phyloP scores from a whole-genome alignment of 1,140 invertebrate species.

The Fopius arisanus region DNA sequence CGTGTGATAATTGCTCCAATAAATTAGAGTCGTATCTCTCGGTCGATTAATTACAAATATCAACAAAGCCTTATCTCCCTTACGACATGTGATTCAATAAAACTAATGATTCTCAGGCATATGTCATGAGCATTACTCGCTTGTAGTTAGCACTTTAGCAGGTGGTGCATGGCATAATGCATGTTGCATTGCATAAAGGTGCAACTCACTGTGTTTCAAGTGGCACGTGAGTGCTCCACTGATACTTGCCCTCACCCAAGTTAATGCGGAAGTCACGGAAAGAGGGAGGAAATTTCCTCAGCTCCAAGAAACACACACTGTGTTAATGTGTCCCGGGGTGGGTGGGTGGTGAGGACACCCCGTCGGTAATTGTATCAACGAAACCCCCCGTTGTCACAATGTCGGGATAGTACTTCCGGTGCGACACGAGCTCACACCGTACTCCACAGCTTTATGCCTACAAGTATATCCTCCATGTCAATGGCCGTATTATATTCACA shows the following conservation, averaged over 20 bases:
- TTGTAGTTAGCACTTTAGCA: not conserved
- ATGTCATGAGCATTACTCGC: not conserved
- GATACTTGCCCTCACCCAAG: not conserved
- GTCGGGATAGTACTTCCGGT: not conserved
- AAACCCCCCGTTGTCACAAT: slow-evolving; percentile 10
- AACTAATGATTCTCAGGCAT: not conserved
- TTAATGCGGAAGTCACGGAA: not conserved
- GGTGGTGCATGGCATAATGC: not conserved
- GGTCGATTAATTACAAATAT: too few relatives aligned
- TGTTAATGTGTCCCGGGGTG: not conserved
- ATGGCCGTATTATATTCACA: slow-evolving; percentile 7
- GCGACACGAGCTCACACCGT: not conserved
- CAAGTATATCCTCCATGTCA: not conserved
- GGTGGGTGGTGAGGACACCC: not conserved
- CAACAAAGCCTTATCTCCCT: too few relatives aligned
- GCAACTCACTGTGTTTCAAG: not conserved
- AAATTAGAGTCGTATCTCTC: too few relatives aligned
- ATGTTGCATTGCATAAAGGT: not conserved
- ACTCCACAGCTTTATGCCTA: not conserved
- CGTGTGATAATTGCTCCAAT: too few relatives aligned
- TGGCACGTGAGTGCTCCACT: not conserved
- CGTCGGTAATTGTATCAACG: slow-evolving; percentile 9
- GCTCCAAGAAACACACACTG: not conserved
- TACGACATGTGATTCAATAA: too few relatives aligned
- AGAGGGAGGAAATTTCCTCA: slow-evolving; percentile 8